Base-by-base conservation (phyloP, 2,113 vertebrate species). In the Xerus inauris region DNA sequence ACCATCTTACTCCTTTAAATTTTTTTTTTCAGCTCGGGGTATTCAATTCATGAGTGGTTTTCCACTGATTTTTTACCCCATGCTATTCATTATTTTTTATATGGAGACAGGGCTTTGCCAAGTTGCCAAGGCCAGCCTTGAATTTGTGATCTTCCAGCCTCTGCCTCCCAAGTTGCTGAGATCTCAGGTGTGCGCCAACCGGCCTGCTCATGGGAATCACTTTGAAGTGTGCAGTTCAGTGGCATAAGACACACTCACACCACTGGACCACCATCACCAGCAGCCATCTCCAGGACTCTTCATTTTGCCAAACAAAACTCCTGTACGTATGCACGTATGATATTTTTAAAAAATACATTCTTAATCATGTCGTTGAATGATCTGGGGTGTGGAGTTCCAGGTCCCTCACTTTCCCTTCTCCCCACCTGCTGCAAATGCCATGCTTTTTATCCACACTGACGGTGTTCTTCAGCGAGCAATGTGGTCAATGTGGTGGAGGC, bases 401-500 rank as follows among this genome's bases (percentile, higher is more conserved):
- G 30, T 71, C 64, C 86, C 93, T 96, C 59, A 40, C 87, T 96
- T 93, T 81, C 77, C 59, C 45, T 84, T 69, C 57, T 20, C 72
- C 42, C 38, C 69, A 79, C 67, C 96, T 76, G 83, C 73, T 75
- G 6, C 9, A 2, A 17, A n/a, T 32, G 57, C 82, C 32, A 1
- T 40, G 49, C n/a, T 47, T 95, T 86, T 84, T 57, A 54, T 77
- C 49, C 69, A 84, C 22, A 35, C 40, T 62, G 20, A 57, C 32
- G 40, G n/a, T 1, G 6, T 72, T 71, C 73, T 59, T 93, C 71
- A 59, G 11, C 32, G 57, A 95, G 86, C 89, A 91, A 75, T 93
- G 86, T 89, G 94, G 94, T 90, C 19, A 75, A 9, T 94, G 92
- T 92, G 92, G 92, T 93, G 20, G 86, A 95, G 73, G 81, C 47